Conservation (phyloP, 2,797 vertebrate species). For the Channallabes apus region DNA sequence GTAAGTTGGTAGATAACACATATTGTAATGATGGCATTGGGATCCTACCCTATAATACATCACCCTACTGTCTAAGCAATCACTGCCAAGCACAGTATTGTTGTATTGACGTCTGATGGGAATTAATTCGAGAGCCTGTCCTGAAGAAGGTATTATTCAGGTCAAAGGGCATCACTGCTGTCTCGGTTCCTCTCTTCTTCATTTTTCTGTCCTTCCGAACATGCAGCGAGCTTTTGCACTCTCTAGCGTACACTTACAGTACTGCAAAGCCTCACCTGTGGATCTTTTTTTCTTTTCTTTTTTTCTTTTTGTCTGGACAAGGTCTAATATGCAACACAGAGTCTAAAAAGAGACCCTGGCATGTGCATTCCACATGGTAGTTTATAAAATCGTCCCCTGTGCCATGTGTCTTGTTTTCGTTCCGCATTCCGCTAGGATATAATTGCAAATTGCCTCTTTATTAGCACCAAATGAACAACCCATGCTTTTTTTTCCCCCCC, state of each 20-base stretch:
- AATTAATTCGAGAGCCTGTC: background rate
- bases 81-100: conserved; percentile 3
- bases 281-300: background rate
- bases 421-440: conserved; percentile 3
- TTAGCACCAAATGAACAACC: conserved; percentile 18
- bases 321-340: background rate
- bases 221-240: conserved; percentile 56
- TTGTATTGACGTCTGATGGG: background rate
- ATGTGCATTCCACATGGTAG: background rate
- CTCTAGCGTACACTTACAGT: conserved; percentile 52
- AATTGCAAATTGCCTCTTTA: conserved; percentile 22
- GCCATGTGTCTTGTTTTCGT: conserved; percentile 7
- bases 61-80: background rate
- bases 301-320: background rate
- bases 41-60: conserved; percentile 14
- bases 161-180: conserved; percentile 18
- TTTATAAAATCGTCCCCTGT: background rate
- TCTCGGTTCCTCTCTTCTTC: background rate
- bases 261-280: conserved; percentile 42
- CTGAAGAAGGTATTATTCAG: background rate
- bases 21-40: conserved; percentile 8
- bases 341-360: background rate
- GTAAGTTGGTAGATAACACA: background rate
- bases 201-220: background rate
- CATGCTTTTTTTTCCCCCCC: background rate